These are phyloP conservation scores for Lasiommata megera DNA, from an alignment of 2,888 invertebrate genomes.

Conservation along the genomic window DNA sequence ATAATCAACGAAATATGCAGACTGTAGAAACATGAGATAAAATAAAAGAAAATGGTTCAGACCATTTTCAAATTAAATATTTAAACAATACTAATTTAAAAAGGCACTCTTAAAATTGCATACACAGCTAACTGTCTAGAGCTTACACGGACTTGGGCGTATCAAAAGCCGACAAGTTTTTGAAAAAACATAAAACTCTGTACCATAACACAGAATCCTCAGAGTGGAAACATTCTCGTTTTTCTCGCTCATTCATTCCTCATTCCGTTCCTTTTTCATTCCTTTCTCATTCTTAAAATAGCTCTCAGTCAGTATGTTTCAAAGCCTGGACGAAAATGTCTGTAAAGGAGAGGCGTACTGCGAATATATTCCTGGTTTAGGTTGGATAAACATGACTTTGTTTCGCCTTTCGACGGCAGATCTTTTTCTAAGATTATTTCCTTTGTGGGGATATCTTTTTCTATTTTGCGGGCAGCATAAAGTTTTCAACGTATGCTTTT, in stretches of 20 bases:
- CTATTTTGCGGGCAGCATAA: constrained; percentile 14
- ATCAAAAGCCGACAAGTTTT: constrained; percentile 2
- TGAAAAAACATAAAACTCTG: constrained; percentile 9
- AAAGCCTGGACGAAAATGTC: constrained; percentile 12
- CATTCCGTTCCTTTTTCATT: constrained; percentile 10
- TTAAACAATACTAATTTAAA: neutral
- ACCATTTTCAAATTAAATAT: too few relatives aligned
- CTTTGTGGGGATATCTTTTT: constrained; percentile 19
- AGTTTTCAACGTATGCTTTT: constrained; percentile 16
- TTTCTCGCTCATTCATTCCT: constrained; percentile 15
- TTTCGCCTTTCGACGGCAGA: constrained; percentile 23
- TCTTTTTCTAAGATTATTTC: constrained; percentile 27
- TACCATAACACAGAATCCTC: constrained; percentile 9
- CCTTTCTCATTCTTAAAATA: constrained; percentile 21
- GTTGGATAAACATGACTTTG: constrained; percentile 15
- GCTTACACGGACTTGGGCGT: neutral
- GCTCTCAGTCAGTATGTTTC: constrained; percentile 20
- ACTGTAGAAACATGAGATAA: too few relatives aligned
- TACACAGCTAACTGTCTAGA: neutral
- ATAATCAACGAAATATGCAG: too few relatives aligned
- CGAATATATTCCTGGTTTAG: constrained; percentile 14
- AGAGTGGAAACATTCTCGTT: constrained; percentile 13
- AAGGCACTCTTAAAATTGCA: neutral
- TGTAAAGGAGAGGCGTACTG: constrained; percentile 24
- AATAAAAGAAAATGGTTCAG: too few relatives aligned